phyloP scores from a whole-genome alignment of 2,888 invertebrate genomes.

The Andrena fulva region DNA sequence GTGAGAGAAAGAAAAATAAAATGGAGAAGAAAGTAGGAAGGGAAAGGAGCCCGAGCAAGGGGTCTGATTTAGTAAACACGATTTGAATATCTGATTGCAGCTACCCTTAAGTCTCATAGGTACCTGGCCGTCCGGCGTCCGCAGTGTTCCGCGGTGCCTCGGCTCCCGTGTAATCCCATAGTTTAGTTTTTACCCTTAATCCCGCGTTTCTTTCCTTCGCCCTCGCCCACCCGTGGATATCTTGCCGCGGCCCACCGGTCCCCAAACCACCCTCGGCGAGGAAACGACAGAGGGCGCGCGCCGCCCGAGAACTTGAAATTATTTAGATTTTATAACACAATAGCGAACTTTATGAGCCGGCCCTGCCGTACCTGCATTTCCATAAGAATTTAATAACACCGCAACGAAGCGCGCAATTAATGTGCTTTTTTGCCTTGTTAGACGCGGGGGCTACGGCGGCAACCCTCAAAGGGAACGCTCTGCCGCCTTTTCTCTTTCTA shows the following conservation, averaged over 20 bases:
- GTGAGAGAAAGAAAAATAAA: slow-evolving; percentile 36
- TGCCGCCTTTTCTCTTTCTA: background rate
- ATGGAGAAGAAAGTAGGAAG: slow-evolving; percentile 23
- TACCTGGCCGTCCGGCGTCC: slow-evolving; percentile 41
- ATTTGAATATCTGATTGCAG: slow-evolving; percentile 82
- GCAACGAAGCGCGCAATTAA: slow-evolving; percentile 83
- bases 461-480: slow-evolving; percentile 70
- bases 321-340: slow-evolving; percentile 84
- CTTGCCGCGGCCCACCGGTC: background rate
- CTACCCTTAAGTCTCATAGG: slow-evolving; percentile 56
- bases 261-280: background rate
- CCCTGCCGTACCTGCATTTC: slow-evolving; percentile 77
- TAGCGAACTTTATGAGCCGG: slow-evolving; percentile 83
- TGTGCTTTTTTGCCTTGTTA: slow-evolving; percentile 83
- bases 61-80: slow-evolving; percentile 79
- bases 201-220: background rate
- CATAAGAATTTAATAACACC: slow-evolving; percentile 85
- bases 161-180: slow-evolving; percentile 27
- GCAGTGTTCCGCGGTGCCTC: slow-evolving; percentile 31
- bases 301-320: slow-evolving; percentile 79
- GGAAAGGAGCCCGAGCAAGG: slow-evolving; percentile 36
- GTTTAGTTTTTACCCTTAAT: slow-evolving; percentile 17
- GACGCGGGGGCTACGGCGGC: slow-evolving; percentile 63
- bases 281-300: background rate
- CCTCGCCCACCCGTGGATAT: background rate